phyloP scores from a whole-genome alignment of 35 echinoderm and acorn worm genomes.

The Apostichopus californicus region DNA sequence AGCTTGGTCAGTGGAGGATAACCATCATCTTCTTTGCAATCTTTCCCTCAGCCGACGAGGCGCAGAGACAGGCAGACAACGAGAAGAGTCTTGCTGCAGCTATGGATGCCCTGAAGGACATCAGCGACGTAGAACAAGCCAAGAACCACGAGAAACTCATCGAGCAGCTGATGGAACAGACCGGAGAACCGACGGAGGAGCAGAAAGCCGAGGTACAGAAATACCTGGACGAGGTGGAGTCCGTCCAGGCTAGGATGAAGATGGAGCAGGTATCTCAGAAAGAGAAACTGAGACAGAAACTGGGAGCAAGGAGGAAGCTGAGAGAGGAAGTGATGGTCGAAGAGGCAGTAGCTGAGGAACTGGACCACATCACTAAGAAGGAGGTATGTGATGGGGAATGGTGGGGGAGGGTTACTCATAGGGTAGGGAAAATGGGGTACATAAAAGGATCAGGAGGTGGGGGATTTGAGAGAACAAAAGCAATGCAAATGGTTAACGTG shows the following conservation, averaged over 20 bases:
- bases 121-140: conserved; percentile 67
- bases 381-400: conserved; percentile 50
- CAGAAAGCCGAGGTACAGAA: conserved; percentile 60
- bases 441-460: background rate
- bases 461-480: background rate
- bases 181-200: conserved; percentile 60
- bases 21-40: background rate
- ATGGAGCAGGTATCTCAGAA: conserved; percentile 38
- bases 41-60: conserved; percentile 35
- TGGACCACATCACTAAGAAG: conserved; percentile 92
- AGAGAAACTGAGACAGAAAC: conserved; percentile 74
- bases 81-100: conserved; percentile 62
- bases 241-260: conserved; percentile 34
- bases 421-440: background rate
- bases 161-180: conserved; percentile 46
- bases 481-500: background rate
- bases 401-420: too few species aligned
- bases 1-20: too few species aligned
- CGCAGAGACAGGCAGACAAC: conserved; percentile 70
- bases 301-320: conserved; percentile 75
- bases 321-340: conserved; percentile 80
- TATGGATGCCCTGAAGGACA: conserved; percentile 60
- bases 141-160: conserved; percentile 56
- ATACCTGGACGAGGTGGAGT: conserved; percentile 56
- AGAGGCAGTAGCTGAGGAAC: conserved; percentile 77